Evolutionary conservation across 2,888 invertebrate genomes (phyloP), one percentile per base, ranked within the genome.

Genomic region (Pharmacophagus antenor): DNA sequence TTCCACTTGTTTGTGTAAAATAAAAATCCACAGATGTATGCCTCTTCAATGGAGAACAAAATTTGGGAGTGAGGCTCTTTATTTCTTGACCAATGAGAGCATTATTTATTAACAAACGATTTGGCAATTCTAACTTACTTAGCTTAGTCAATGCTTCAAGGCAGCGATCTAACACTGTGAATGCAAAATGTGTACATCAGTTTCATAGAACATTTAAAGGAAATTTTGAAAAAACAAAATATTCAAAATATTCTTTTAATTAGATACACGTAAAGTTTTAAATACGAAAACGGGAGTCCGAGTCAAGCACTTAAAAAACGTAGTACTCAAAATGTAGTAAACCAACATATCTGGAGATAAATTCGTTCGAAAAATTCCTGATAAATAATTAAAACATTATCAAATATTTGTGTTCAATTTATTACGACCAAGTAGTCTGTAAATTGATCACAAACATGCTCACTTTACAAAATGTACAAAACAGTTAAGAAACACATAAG

Each of bases 121-220:
- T 85, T 4, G 89, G 88, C 59, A 88, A 71, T 49, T 71, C 68
- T 70, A 88, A 74, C 25, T 74, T 76, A 58, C 69, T 67, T 69
- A 89, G 73, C 66, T 77, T 85, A 59, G 58, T 61, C 64, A 88
- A 64, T 63, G 88, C 87, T 71, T 74, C 67, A 68, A 73, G 69
- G 79, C 88, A 88, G 70, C 88, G 88, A 75, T 75, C 77, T 67
- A 89, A 68, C 72, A 88, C 90, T 90, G 90, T 63, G 80, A 86
- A 77, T 68, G 82, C 71, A 82, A 79, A 76, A 78, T 70, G 22
- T 57, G 17, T 15, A 37, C 10, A 56, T 52, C 31, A 60, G 44
- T 53, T 37, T 37, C n/a, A 47, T 10, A 51, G 52, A 20, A 46
- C 20, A 46, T 50, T 27, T 12, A 18, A 31, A n/a, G 3, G n/a